Percentiles rank a stretch among this genome's conserved stretches.
These are phyloP conservation scores for Scaptomyza hsui DNA, from an alignment of 1,140 invertebrate species.

Conservation along the genomic window DNA sequence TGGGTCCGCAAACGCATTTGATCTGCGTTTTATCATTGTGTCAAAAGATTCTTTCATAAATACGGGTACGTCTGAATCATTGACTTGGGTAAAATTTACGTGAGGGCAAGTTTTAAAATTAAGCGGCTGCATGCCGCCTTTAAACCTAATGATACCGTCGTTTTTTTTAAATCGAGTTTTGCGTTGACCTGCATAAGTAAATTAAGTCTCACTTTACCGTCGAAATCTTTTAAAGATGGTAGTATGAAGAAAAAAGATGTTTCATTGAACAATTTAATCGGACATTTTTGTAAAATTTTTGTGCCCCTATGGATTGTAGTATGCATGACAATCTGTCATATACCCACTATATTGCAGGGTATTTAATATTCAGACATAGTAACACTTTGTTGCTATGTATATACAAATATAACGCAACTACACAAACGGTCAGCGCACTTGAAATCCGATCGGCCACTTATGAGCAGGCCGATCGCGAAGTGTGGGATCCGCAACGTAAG, in stretches of 20 bases:
- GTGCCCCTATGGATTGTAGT: no score
- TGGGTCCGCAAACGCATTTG: conserved; percentile 1
- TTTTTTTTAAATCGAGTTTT: background rate
- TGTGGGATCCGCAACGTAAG: no score
- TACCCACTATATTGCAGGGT: no score
- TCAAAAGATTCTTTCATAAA: background rate
- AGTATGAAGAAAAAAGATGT: background rate
- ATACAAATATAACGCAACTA: no score
- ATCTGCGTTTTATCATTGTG: background rate
- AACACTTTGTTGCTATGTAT: no score
- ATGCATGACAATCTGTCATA: no score
- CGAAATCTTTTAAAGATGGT: no score
- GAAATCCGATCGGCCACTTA: no score
- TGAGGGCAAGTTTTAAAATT: background rate
- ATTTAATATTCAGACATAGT: no score
- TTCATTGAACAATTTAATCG: background rate
- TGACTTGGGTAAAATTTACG: background rate
- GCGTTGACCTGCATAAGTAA: background rate
- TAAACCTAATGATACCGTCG: background rate
- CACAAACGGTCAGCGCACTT: no score
- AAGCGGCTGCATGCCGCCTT: background rate
- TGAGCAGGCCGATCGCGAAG: no score
- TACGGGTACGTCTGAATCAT: background rate
- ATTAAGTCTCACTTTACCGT: no score
- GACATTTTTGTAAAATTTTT: background rate